A percentile compares a stretch with the other conserved stretches of the same genome.
Evolutionary conservation across 2,113 vertebrate genomes (phyloP).

Genomic region (Neodon shergylaensis): DNA sequence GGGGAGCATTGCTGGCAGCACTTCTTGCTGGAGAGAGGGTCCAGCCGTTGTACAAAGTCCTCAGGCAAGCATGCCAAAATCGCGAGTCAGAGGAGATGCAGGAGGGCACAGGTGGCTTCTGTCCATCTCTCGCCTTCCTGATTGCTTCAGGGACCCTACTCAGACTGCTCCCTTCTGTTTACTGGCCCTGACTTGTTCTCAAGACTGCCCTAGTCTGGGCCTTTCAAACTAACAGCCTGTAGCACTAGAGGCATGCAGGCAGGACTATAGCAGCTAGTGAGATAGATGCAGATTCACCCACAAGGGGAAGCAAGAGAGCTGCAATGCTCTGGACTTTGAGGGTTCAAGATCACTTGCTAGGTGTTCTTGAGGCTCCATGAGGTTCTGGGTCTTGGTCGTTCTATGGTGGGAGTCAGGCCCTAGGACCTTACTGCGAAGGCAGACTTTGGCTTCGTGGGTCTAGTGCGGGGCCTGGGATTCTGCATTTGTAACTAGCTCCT

Average conservation of each 20-base stretch:
- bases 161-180: neutral
- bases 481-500: neutral
- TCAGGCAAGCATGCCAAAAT: neutral
- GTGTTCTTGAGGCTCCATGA: fast-evolving
- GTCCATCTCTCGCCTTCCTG: fast-evolving
- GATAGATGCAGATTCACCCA: too few relatives aligned
- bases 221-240: neutral
- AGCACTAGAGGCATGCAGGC: neutral
- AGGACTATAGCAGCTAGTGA: too few relatives aligned
- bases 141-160: neutral
- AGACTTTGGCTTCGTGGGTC: neutral
- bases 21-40: neutral
- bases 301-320: neutral
- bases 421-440: neutral
- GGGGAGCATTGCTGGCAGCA: neutral
- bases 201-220: too few relatives aligned
- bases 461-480: neutral
- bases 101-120: too few relatives aligned
- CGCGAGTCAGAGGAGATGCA: neutral
- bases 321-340: neutral
- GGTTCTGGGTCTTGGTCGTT: neutral
- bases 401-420: neutral
- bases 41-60: neutral
- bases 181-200: neutral
- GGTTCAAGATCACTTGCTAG: neutral